Evolutionary conservation across 2,888 invertebrate species (phyloP), one percentile per base, ranked within the genome.

Genomic region (Polylopha cassiicola): DNA sequence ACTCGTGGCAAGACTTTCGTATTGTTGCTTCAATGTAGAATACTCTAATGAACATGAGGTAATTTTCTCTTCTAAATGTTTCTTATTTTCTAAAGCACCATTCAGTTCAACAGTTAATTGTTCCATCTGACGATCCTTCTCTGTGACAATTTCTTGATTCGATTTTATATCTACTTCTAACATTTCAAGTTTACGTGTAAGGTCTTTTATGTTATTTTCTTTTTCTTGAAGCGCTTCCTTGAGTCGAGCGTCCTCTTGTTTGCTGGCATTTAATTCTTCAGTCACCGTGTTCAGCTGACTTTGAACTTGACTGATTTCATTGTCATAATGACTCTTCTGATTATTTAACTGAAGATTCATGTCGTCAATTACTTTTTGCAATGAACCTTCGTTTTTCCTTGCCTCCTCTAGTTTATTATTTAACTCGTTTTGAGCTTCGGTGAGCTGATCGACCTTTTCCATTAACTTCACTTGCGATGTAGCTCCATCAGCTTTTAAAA

Each of bases 341-440:
- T 65, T 72, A 51, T 79, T 79, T 34, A 86, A 58, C 55, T 88
- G 86, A 23, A 74, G 55, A 24, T 78, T 73, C 60, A 82, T 74
- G 49, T 82, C 77, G 44, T 81, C 65, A 38, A 87, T 60, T 47
- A 80, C 65, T 52, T 80, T 84, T 60, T 86, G 80, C 32, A 87
- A 59, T 0, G 75, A 81, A 49, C 82, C 80, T 63, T 87, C 85
- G 37, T 87, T 74, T 56, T 75, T 76, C 45, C 73, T 72, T 32
- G 87, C 84, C 59, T 81, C 78, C 58, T 86, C 86, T 11, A 80
- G 52, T 61, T 87, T 79, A 44, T 82, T 77, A 52, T 77, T 78
- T 20, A 87, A 65, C 46, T 86, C 84, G 47, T 85, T 81, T 50
- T 84, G 80, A 7, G 85, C 85, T 54, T 76, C 78, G 33, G 80